Evolutionary conservation across 2,888 invertebrate genomes (phyloP).

Genomic region (Orthosia cruda): DNA sequence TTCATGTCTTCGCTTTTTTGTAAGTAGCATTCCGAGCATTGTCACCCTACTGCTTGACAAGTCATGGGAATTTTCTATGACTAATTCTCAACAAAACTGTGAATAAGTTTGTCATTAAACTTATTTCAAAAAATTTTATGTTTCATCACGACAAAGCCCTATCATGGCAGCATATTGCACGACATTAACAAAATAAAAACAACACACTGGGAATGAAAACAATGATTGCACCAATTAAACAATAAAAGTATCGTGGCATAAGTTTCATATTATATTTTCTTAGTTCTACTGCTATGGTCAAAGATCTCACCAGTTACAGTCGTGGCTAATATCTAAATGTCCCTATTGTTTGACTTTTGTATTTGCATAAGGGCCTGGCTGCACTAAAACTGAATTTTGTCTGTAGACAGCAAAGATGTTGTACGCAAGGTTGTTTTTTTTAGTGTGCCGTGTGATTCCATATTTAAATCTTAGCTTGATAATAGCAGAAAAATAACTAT

Average conservation of each 20-base stretch:
- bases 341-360: not conserved
- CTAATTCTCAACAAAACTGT: slow-evolving; percentile 19
- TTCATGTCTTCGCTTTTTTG: slow-evolving; percentile 64
- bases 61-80: slow-evolving; percentile 38
- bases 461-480: not conserved
- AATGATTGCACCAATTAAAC: slow-evolving; percentile 66
- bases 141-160: slow-evolving; percentile 11
- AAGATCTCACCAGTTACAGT: not conserved
- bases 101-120: not conserved
- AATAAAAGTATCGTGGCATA: slow-evolving; percentile 48
- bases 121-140: slow-evolving; percentile 38
- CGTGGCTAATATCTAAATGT: not conserved
- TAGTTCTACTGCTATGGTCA: slow-evolving; percentile 4
- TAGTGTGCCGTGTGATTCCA: too few relatives aligned
- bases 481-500: not conserved
- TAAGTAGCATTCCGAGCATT: slow-evolving; percentile 57
- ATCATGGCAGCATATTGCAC: slow-evolving; percentile 76
- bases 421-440: not conserved
- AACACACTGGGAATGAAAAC: slow-evolving; percentile 63
- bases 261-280: slow-evolving; percentile 14
- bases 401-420: too few relatives aligned
- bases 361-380: not conserved
- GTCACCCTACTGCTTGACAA: slow-evolving; percentile 62
- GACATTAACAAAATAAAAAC: slow-evolving; percentile 62
- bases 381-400: not conserved